phyloP scores from a whole-genome alignment of 2,113 vertebrate species.

The Sylvia atricapilla region DNA sequence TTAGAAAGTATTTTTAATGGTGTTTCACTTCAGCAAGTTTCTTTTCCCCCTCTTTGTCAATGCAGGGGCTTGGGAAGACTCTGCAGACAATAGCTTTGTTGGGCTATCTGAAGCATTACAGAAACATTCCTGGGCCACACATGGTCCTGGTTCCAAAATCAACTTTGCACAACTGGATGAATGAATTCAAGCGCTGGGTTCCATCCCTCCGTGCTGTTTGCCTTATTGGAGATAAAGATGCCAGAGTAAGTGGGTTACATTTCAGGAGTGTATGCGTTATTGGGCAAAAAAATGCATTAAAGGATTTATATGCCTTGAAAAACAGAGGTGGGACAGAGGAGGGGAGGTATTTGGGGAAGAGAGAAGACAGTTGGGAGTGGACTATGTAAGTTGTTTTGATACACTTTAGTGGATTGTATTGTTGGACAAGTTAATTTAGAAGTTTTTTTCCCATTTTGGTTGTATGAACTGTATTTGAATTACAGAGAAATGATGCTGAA shows the following conservation, averaged over 20 bases:
- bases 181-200: slow-evolving; percentile 90
- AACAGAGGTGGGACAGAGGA: too few species aligned
- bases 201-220: slow-evolving; percentile 86
- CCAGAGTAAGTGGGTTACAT: slow-evolving; percentile 75
- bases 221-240: slow-evolving; percentile 87
- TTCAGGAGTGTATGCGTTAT: neutral
- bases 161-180: slow-evolving; percentile 91
- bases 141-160: slow-evolving; percentile 92
- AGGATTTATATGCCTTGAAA: too few species aligned
- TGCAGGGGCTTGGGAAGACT: slow-evolving; percentile 88
- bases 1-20: neutral
- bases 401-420: neutral
- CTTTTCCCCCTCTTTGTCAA: neutral
- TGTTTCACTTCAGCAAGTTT: slow-evolving; percentile 4
- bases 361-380: neutral
- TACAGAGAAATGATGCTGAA: neutral
- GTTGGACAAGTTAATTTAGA: neutral
- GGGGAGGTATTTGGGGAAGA: neutral
- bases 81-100: slow-evolving; percentile 87
- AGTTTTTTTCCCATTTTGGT: neutral
- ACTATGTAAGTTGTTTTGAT: neutral
- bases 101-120: slow-evolving; percentile 88
- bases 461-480: neutral
- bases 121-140: slow-evolving; percentile 88
- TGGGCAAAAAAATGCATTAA: neutral